Conservation (phyloP, 2,113 vertebrate species). For the Vicugna pacos region DNA sequence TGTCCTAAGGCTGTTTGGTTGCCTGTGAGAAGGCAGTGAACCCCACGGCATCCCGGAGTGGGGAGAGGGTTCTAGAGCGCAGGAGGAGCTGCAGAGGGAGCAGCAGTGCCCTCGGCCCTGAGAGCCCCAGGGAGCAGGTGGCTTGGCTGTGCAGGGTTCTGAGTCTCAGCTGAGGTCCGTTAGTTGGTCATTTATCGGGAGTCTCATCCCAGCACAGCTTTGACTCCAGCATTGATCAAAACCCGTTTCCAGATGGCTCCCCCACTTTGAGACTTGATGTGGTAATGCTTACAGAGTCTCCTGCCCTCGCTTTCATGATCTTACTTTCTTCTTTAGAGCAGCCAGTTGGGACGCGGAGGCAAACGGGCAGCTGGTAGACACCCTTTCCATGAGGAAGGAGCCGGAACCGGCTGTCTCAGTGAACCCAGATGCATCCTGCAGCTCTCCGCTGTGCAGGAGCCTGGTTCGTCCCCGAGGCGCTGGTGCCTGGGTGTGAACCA, state of each 20-base stretch:
- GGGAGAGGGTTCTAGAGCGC: background rate
- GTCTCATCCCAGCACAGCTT: background rate
- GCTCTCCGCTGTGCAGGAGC: background rate
- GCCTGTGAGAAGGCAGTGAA: background rate
- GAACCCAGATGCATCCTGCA: background rate
- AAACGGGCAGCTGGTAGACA: background rate
- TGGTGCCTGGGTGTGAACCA: background rate
- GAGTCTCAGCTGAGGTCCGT: background rate
- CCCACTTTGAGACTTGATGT: background rate
- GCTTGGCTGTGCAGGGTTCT: background rate
- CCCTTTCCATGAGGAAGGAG: background rate
- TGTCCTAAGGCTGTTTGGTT: background rate
- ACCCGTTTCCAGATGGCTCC: background rate
- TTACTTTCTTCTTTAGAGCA: slow-evolving; percentile 8
- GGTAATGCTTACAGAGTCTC: background rate
- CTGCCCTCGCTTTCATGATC: background rate
- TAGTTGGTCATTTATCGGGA: background rate
- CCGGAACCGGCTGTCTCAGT: background rate
- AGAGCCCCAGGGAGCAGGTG: background rate
- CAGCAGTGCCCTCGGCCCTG: background rate
- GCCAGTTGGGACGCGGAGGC: background rate
- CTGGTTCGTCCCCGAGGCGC: background rate
- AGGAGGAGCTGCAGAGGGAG: background rate
- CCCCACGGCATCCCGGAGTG: background rate
- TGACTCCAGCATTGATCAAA: background rate